Evolutionary conservation across 2,888 invertebrate genomes (phyloP).

Genomic region (Eupithecia pulchellata): DNA sequence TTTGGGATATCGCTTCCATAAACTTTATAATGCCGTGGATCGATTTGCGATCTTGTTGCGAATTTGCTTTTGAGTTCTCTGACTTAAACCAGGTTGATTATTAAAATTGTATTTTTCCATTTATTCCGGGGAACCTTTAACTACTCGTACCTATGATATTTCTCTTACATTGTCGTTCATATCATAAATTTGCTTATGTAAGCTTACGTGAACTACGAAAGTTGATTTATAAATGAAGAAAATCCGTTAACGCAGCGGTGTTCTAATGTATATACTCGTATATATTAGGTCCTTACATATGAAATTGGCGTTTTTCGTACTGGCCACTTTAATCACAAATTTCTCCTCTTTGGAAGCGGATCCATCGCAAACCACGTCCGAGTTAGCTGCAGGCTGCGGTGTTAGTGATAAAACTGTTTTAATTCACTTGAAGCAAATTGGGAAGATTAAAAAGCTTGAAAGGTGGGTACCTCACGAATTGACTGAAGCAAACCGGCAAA

Average conservation of each 20-base stretch:
- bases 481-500: too few relatives aligned
- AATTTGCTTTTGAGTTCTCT: neutral
- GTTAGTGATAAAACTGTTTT: too few relatives aligned
- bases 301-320: too few relatives aligned
- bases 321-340: too few relatives aligned
- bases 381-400: too few relatives aligned
- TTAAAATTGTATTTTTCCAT: neutral
- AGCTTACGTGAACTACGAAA: neutral
- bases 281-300: too few relatives aligned
- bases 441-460: too few relatives aligned
- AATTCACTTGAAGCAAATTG: too few relatives aligned
- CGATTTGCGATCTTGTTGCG: neutral
- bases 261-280: neutral
- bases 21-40: neutral
- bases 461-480: too few relatives aligned
- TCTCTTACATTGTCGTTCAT: neutral
- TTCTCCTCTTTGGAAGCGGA: too few relatives aligned
- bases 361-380: too few relatives aligned
- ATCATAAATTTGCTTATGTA: neutral
- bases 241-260: neutral
- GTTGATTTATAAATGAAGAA: neutral
- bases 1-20: neutral
- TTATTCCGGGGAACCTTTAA: neutral
- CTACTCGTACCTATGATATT: too few relatives aligned
- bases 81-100: neutral